These are phyloP conservation scores for Opisthocomus hoazin DNA, from an alignment of 2,113 vertebrate species.

Conservation along the genomic window DNA sequence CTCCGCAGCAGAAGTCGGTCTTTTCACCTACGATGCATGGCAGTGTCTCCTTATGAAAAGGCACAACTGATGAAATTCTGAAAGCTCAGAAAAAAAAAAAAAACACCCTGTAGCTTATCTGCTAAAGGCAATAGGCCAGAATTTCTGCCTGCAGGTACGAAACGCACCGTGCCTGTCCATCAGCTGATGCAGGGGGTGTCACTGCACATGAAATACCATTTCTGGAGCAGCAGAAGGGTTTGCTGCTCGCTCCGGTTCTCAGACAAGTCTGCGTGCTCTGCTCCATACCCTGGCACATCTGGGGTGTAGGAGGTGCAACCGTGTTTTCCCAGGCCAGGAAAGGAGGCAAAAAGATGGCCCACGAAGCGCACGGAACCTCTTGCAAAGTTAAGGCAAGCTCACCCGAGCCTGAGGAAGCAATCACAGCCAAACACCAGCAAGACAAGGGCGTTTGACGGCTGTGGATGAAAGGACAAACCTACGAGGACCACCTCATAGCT, in stretches of 20 bases:
- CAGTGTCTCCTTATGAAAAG: background rate
- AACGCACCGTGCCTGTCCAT: background rate
- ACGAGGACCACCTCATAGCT: background rate
- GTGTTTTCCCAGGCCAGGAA: background rate
- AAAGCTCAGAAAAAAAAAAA: background rate
- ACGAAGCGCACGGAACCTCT: background rate
- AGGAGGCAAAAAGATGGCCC: background rate
- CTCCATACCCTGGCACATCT: background rate
- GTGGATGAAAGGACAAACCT: background rate
- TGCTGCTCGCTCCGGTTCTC: background rate
- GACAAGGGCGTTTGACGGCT: background rate
- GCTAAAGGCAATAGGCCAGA: background rate
- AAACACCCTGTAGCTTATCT: background rate
- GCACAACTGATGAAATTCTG: background rate
- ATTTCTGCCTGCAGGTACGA: background rate
- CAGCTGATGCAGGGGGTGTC: background rate
- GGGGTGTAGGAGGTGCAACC: background rate
- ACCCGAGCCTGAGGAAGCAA: background rate
- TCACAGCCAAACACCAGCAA: background rate
- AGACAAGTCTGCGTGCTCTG: background rate
- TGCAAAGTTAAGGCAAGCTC: background rate
- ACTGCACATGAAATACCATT: no score
- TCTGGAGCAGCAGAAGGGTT: background rate
- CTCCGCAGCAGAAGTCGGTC: background rate
- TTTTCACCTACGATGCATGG: background rate